Base-by-base conservation (phyloP, 2,888 invertebrate species). In the Spialia ferax region DNA sequence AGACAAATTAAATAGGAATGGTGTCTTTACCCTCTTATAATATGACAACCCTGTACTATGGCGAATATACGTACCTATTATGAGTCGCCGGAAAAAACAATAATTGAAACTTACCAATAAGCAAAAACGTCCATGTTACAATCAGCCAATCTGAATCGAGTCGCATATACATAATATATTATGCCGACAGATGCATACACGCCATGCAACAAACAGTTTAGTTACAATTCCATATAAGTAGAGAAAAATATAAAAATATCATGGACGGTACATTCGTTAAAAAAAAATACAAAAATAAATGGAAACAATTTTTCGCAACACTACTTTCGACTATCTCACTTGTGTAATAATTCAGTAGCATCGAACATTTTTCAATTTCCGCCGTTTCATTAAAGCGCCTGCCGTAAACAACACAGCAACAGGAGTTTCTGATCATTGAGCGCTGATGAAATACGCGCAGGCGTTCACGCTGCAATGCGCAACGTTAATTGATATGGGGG, bases 341-440 rank as follows among this genome's bases (percentile, higher is more conserved):
- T 6, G 15, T 15, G 15, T 42, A 42, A 15, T 42, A n/a, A 15
- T 35, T 35, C 35, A 35, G 42, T 38, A 38, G 42, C 42, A 42
- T 42, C 42, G 42, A 42, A 42, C 42, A 42, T 42, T 8, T 52
- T 52, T 52, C 23, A n/a, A 52, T 52, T 23, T 52, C 52, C 55
- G 29, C 15, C n/a, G 55, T 55, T 55, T n/a, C 29, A 57, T 57
- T 38, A 35, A 57, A 57, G 20, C 35, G 56, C 59, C 45, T 45
- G 59, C 59, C 23, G 18, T 29, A 38, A 42, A 45, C 59, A 59
- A 42, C 45, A 45, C 13, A 59, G 59, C 45, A 59, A 26, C 52
- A 52, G 22, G 22, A 52, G 50, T 45, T 57, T 22, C 32, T 45
- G 42, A 23, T 26, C 23, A 59, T 45, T 45, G 59, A 22, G n/a